Base-by-base conservation (phyloP, 37 sponge, comb jelly and placozoan species). In the Haliclona indistincta region DNA sequence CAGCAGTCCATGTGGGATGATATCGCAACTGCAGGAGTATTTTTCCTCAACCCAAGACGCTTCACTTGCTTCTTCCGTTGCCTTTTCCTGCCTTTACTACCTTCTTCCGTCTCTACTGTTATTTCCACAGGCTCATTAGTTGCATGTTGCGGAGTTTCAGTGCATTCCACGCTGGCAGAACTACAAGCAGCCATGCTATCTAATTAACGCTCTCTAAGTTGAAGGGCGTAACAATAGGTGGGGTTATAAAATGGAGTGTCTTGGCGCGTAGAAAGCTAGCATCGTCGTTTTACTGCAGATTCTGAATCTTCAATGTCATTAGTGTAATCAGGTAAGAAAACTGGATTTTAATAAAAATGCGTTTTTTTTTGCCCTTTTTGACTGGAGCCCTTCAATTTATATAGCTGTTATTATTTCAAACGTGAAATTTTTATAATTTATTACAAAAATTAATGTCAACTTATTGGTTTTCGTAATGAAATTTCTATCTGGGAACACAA, bases 21-120 rank as follows among this genome's bases (percentile, higher is more conserved):
- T 33, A 65, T 65, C 7, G 1, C 62, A 47, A 41, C 74, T 76
- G 25, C 64, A 76, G 58, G 78, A 71, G 70, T 71, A 84, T 51
- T 84, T 25, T 77, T 64, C 28, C 78, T 39, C 32, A 70, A 25
- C 34, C 77, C 72, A 26, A 47, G 55, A n/a, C n/a, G n/a, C n/a
- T n/a, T n/a, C n/a, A n/a, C n/a, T n/a, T n/a, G n/a, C n/a, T 67
- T 56, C 35, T 67, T 83, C 20, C 54, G 44, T 39, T 72, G 66
- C 73, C 77, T 84, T 58, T 23, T 37, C 35, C 61, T 77, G 73
- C 78, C 77, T 10, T n/a, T n/a, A n/a, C n/a, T n/a, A n/a, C n/a
- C n/a, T n/a, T n/a, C n/a, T n/a, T n/a, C 66, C 74, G 68, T 74
- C 17, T 47, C 26, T 6, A 56, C 61, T 29, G 79, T 58, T 22